These are phyloP conservation scores for Kryptopterus vitreolus DNA, from an alignment of 2,797 vertebrate species.

Conservation along the genomic window DNA sequence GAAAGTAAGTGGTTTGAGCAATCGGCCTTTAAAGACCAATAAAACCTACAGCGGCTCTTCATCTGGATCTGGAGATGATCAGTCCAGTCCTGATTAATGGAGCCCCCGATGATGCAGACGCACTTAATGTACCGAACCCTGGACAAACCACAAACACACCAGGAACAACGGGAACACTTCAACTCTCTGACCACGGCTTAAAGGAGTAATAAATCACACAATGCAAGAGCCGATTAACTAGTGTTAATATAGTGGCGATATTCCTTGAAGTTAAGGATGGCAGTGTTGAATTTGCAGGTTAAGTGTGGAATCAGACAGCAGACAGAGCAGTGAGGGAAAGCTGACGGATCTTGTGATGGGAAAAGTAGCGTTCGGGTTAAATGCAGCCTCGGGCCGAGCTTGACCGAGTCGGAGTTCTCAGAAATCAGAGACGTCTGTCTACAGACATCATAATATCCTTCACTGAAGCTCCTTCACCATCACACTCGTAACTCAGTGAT, in stretches of 20 bases:
- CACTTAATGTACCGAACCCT: conserved; percentile 34
- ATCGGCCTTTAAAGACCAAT: neutral
- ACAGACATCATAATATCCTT: neutral
- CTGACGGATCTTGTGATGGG: conserved; percentile 15
- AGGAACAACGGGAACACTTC: neutral
- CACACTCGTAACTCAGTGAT: neutral
- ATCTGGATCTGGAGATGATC: neutral
- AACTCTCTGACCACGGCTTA: neutral
- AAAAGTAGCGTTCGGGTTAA: neutral
- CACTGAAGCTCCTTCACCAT: neutral
- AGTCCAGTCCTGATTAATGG: neutral
- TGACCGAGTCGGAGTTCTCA: neutral
- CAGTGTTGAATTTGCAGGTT: neutral
- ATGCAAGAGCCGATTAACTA: neutral
- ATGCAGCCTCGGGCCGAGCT: conserved; percentile 12
- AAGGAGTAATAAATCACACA: neutral
- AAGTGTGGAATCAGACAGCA: neutral
- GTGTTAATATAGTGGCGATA: neutral
- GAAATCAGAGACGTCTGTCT: neutral
- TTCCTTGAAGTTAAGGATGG: neutral
- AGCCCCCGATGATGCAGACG: neutral
- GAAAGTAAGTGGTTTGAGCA: too few species aligned
- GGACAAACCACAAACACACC: conserved; percentile 28
- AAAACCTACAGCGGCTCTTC: neutral
- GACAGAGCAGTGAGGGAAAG: neutral